phyloP scores from a whole-genome alignment of 2,888 invertebrate genomes.

The Linnaemya vulpina region DNA sequence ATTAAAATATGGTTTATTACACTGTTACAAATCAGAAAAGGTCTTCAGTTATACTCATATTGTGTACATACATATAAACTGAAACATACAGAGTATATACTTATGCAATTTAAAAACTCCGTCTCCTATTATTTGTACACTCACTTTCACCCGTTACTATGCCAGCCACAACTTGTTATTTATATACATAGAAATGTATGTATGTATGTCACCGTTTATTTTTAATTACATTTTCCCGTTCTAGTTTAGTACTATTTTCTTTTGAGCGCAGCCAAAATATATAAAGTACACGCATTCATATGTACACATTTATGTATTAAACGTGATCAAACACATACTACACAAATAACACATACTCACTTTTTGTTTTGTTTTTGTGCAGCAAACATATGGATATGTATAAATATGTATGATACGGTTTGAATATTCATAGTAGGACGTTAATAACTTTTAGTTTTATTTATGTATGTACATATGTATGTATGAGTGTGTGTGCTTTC shows the following conservation, averaged over 20 bases:
- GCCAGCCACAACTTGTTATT: constrained; percentile 63
- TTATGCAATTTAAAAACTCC: not conserved
- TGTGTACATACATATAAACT: not conserved
- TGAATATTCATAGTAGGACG: not conserved
- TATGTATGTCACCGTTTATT: constrained; percentile 72
- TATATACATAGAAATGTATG: not conserved
- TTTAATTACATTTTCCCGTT: constrained; percentile 68
- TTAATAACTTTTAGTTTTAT: not conserved
- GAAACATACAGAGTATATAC: not conserved
- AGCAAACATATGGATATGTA: constrained; percentile 47
- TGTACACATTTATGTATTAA: not conserved
- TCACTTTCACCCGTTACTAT: constrained; percentile 55
- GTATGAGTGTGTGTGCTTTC: not conserved
- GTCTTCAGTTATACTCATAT: no score
- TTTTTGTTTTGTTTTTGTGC: constrained; percentile 51
- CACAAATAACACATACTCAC: constrained; percentile 17
- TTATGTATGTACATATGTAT: not conserved
- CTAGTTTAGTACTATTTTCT: constrained; percentile 42
- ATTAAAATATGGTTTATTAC: no score
- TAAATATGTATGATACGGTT: not conserved
- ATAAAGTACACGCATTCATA: constrained; percentile 13
- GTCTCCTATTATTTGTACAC: constrained; percentile 46
- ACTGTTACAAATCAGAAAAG: no score
- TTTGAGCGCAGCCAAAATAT: constrained; percentile 21
- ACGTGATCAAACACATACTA: not conserved